phyloP scores from a whole-genome alignment of 2,888 invertebrate genomes.

The Dryadula phaetusa region DNA sequence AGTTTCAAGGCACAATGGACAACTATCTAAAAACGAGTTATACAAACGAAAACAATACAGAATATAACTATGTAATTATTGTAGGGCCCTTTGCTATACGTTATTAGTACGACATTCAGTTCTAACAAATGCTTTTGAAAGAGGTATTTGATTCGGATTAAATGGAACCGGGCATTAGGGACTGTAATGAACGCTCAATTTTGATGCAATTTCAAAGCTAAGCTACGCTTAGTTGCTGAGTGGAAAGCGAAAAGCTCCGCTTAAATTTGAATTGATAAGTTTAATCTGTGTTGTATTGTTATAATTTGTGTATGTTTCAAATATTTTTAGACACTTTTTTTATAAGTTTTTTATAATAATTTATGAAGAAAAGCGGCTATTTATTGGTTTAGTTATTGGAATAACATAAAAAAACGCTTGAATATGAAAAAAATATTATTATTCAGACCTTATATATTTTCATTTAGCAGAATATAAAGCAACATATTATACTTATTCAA shows the following conservation, averaged over 20 bases:
- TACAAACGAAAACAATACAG: neutral
- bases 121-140: slow-evolving; percentile 29
- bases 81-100: neutral
- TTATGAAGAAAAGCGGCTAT: neutral
- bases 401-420: neutral
- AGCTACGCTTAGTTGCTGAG: slow-evolving; percentile 10
- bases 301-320: neutral
- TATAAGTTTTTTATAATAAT: too few species aligned
- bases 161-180: slow-evolving; percentile 27
- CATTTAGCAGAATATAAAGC: slow-evolving; percentile 15
- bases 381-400: too few species aligned
- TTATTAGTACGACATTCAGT: slow-evolving; percentile 20
- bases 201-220: slow-evolving; percentile 21
- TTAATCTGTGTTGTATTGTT: neutral
- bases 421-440: slow-evolving; percentile 15
- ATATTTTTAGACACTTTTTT: too few species aligned
- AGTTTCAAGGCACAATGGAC: too few species aligned
- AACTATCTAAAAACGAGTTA: too few species aligned
- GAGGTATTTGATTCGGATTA: slow-evolving; percentile 32
- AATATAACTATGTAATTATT: neutral
- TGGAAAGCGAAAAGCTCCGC: slow-evolving; percentile 7
- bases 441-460: neutral
- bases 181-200: slow-evolving; percentile 41
- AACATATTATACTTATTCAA: slow-evolving; percentile 7
- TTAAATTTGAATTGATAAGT: neutral